Evolutionary conservation across 2,113 vertebrate species (phyloP), one percentile per base, ranked within the genome.

Genomic region (Phyllostomus discolor): DNA sequence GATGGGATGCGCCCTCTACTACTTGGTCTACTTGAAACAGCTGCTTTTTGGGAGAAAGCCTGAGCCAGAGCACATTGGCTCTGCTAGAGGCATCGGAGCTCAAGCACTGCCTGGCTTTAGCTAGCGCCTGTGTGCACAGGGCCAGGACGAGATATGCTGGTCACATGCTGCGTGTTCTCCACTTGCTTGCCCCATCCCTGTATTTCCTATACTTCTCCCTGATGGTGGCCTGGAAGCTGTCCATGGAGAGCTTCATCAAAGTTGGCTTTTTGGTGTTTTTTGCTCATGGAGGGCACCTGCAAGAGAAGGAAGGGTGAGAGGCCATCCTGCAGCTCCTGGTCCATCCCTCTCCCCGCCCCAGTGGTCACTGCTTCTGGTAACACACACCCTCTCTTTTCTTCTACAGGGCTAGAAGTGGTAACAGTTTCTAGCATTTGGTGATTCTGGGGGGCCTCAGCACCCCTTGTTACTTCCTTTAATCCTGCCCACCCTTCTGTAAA

Each of bases 1-100:
- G 26, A 41, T 5, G 15, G 4, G 31, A 22, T 2, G 76, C 22
- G 54, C 57, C 17, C 48, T 57, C 67, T 41, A 14, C 15, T 10
- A 35, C 16, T 33, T 3, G 31, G 20, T 38, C 79, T 79, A 1
- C 62, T 28, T 38, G n/a, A 62, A 41, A 41, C 16, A 14, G 33
- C 5, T 43, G 17, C 52, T 0, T 19, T 76, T 83, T 46, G 22
- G 19, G 35, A 72, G 69, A 26, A 52, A 54, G 35, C 50, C 4
- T 0, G 2, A 33, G 64, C 38, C n/a, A 22, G 66, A 35, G 20
- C 8, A 0, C 10, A 0, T 1, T 9, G 17, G 9, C 59, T 33
- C 24, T 48, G 28, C 19, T 4, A 9, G n/a, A 52, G 31, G 35
- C 16, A 33, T 4, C 4, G 17, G 62, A 3, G 33, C 48, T 93